Base-by-base conservation (phyloP, 2,888 invertebrate species). In the Coecobrya sp. region DNA sequence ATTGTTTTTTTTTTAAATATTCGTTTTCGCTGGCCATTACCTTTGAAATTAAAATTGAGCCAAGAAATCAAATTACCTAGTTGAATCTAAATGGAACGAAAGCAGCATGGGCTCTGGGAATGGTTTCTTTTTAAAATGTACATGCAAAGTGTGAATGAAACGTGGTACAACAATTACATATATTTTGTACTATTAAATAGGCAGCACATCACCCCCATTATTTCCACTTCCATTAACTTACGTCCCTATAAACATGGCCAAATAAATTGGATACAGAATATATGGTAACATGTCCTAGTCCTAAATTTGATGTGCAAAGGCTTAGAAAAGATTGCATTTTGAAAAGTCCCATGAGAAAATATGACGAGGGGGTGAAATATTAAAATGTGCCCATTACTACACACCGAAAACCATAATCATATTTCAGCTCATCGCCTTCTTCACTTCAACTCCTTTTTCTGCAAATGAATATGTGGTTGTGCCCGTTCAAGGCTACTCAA, bases 401-500 rank as follows among this genome's bases (percentile, higher is more conserved):
- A 68, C 68, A 30, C 68, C 68, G 27, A 27, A 30, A 30, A 36
- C 7, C 0, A 70, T 70, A 73, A 42, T 73, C 36, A 73, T 36
- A 36, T 42, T 42, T 68, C 68, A 68, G 13, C 30, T 68, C n/a
- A 30, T 27, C 68, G 30, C 30, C 65, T 25, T 65, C 65, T 55
- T 22, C 16, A 27, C n/a, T 30, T 49, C 16, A 13, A 25, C 76
- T 42, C 36, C 3, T 25, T 49, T 76, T 73, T 82, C n/a, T 8
- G 36, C 27, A 30, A 22, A 79, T 22, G 25, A 68, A 52, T 36
- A 45, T 3, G 27, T 52, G 27, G 62, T 62, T 62, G 82, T 82
- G 62, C 82, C 79, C 84, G 88, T 88, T 92, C 92, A 92, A 92
- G 92, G 92, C 82, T 88, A 85, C 65, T 59, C 52, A 62, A 45